Evolutionary conservation across 2,888 invertebrate genomes (phyloP).

Genomic region (Rhagonycha fulva): DNA sequence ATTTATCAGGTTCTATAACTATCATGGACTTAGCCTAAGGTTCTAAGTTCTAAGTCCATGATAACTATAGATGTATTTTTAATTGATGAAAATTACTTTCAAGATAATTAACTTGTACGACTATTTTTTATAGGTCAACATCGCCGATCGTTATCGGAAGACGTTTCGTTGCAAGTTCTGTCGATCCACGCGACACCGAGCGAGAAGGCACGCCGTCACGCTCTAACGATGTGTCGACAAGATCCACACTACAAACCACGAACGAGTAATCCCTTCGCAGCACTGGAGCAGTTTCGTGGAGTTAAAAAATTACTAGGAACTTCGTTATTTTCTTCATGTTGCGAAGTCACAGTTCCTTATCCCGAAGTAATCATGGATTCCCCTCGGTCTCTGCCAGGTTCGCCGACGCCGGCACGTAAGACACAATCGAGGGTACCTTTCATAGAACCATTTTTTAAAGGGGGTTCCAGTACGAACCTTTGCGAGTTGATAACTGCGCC

Average conservation of each 20-base stretch:
- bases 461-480: constrained; percentile 52
- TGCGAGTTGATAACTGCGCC: constrained; percentile 44
- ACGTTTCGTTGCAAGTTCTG: constrained; percentile 64
- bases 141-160: constrained; percentile 76
- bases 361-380: constrained; percentile 47
- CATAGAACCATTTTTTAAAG: constrained; percentile 59
- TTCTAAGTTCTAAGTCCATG: too few relatives aligned
- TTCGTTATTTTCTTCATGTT: constrained; percentile 70
- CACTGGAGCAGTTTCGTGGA: constrained; percentile 76
- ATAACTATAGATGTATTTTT: too few relatives aligned
- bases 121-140: constrained; percentile 60
- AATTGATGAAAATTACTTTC: too few relatives aligned
- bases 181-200: constrained; percentile 68
- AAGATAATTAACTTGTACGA: background rate
- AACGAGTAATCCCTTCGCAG: constrained; percentile 73
- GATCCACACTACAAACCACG: constrained; percentile 81
- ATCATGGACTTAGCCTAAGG: too few relatives aligned
- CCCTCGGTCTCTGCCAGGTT: constrained; percentile 59
- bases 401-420: constrained; percentile 56
- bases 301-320: constrained; percentile 82
- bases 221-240: constrained; percentile 79
- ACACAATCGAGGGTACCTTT: constrained; percentile 46
- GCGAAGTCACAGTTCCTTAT: constrained; percentile 75
- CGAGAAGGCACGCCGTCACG: constrained; percentile 75
- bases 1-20: too few relatives aligned